A percentile compares a stretch with the other conserved stretches of the same genome.
Evolutionary conservation across 2,113 vertebrate species (phyloP).

Genomic region (Typhlomys cinereus): DNA sequence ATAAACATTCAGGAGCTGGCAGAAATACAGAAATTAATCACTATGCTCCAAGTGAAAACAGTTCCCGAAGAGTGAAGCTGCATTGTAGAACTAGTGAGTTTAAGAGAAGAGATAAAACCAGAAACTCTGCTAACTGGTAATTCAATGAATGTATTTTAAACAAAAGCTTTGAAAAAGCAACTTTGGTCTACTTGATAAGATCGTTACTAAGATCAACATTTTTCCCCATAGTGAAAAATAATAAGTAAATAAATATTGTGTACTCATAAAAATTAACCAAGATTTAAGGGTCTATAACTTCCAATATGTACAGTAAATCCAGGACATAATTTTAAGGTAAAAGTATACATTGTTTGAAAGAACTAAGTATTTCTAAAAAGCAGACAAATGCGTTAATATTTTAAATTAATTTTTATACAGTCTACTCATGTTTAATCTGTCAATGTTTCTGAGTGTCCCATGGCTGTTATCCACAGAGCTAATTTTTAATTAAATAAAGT

Average conservation of each 20-base stretch:
- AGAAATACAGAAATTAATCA: slow-evolving; percentile 37
- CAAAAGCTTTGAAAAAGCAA: slow-evolving; percentile 32
- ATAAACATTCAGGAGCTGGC: slow-evolving; percentile 7
- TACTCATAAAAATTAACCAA: slow-evolving; percentile 16
- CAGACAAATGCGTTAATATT: background rate
- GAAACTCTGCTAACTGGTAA: background rate
- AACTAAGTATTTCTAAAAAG: slow-evolving; percentile 60
- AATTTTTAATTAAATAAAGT: slow-evolving; percentile 43
- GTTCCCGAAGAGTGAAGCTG: slow-evolving; percentile 7
- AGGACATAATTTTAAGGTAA: slow-evolving; percentile 44
- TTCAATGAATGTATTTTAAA: background rate
- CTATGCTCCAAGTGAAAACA: background rate
- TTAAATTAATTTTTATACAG: background rate
- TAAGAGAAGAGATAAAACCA: background rate
- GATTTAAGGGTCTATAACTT: slow-evolving; percentile 46
- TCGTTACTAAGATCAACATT: slow-evolving; percentile 6
- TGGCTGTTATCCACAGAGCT: slow-evolving; percentile 40
- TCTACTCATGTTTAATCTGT: background rate
- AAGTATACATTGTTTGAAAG: background rate
- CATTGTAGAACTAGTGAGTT: slow-evolving; percentile 18
- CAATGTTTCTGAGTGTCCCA: slow-evolving; percentile 20
- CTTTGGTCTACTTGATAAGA: slow-evolving; percentile 8
- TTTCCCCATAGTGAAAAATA: slow-evolving; percentile 27
- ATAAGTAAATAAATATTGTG: slow-evolving; percentile 1
- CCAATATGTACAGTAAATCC: slow-evolving; percentile 44